Conservation (phyloP, 1,140 invertebrate genomes). For the Hypothenemus hampei region DNA sequence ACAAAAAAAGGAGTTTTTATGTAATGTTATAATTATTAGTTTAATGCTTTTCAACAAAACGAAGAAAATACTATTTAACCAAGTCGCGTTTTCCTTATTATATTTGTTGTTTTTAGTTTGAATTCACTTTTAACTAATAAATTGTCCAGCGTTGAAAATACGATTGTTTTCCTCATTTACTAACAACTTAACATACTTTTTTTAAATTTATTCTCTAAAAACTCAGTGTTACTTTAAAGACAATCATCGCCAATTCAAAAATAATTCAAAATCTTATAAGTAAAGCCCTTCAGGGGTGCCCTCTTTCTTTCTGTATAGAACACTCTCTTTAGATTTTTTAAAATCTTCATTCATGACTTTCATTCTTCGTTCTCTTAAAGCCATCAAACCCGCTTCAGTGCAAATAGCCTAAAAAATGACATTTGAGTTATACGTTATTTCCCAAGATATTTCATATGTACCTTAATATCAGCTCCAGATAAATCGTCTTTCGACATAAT, state of each 20-base stretch:
- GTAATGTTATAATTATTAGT: neutral
- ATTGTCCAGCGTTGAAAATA: too few relatives aligned
- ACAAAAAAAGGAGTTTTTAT: slow-evolving; percentile 19
- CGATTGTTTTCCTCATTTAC: too few relatives aligned
- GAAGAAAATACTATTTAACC: too few relatives aligned
- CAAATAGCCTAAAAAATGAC: slow-evolving; percentile 83
- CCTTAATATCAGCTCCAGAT: slow-evolving; percentile 91
- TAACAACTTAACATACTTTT: too few relatives aligned
- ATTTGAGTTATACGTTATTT: slow-evolving; percentile 3
- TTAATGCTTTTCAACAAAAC: too few relatives aligned
- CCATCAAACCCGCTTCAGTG: slow-evolving; percentile 98
- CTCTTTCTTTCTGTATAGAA: slow-evolving; percentile 98
- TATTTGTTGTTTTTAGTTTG: too few relatives aligned
- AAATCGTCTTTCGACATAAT: slow-evolving; percentile 99
- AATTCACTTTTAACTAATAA: too few relatives aligned
- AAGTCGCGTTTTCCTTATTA: too few relatives aligned
- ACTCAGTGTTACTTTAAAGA: too few relatives aligned
- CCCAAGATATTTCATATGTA: slow-evolving; percentile 36
- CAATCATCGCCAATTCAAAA: too few relatives aligned
- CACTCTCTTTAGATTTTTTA: slow-evolving; percentile 99
- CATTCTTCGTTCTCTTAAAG: slow-evolving; percentile 95
- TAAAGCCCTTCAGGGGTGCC: slow-evolving; percentile 98
- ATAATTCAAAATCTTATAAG: slow-evolving; percentile 83
- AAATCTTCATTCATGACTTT: slow-evolving; percentile 99
- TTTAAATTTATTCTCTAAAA: too few relatives aligned